Evolutionary conservation across 2,113 vertebrate species (phyloP), one percentile per base, ranked within the genome.

Genomic region (Galbula dea): DNA sequence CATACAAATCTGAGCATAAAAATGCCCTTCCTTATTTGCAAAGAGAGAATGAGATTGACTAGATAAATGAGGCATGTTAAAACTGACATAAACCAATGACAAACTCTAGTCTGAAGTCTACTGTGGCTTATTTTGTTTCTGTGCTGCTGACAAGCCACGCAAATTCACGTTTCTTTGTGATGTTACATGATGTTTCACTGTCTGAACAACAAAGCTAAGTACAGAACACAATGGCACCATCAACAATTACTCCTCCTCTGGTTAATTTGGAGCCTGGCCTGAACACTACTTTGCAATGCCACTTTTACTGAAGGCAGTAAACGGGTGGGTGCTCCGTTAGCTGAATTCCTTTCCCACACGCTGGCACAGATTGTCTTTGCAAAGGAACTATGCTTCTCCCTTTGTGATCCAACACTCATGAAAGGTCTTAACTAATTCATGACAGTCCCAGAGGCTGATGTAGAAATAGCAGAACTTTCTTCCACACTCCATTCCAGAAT

Each of bases 391-490:
- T 39, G 74, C 20, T 87, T 86, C 34, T 90, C 46, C 43, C 55
- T 85, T 92, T 89, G 59, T 86, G 74, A 88, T 68, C 59, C 32
- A 76, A 49, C 51, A 55, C 27, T 85, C 49, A 51, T 73, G 51
- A 90, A 95, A 90, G 48, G 41, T 76, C 93, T 95, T 89, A 90
- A 89, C 71, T 92, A 85, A 93, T 89, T 91, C 81, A 91, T 87
- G 82, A 66, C 49, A 73, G 55, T 36, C 23, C 4, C 3, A 12
- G 36, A 82, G 48, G 80, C 77, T 52, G 79, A 85, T 45, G 51
- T 19, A 82, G 69, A 85, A 93, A 89, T 23, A 86, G 80, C 20
- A 72, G 39, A 57, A 15, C 86, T 95, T 73, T 79, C 59, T 61
- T 39, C 71, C 55, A 86, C 80, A 55, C 18, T 91, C 46, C 1